These are phyloP conservation scores for Urocitellus parryii DNA, from an alignment of 2,113 vertebrate species.

Conservation along the genomic window DNA sequence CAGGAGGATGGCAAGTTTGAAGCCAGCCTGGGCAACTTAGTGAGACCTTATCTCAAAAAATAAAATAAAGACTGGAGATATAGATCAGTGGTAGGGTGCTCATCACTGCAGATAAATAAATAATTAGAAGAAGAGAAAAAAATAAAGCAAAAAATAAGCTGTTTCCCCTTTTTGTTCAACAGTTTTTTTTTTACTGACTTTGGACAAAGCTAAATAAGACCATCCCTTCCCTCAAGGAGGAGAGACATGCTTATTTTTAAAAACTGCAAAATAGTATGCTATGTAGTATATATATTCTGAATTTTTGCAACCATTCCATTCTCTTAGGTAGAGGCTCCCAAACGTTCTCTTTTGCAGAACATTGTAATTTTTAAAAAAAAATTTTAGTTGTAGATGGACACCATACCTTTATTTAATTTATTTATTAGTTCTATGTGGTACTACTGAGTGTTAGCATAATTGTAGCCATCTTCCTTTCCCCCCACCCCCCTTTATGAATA, in stretches of 20 bases:
- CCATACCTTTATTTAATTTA: too few species aligned
- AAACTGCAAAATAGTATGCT: background rate
- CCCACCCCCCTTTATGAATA: too few species aligned
- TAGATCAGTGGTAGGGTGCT: too few species aligned
- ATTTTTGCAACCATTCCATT: background rate
- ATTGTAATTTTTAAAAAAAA: background rate
- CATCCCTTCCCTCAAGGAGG: background rate
- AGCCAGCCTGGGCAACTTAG: too few species aligned
- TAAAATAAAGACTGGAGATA: too few species aligned
- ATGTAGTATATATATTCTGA: background rate
- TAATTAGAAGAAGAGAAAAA: background rate
- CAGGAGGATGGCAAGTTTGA: too few species aligned
- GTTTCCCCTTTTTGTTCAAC: background rate
- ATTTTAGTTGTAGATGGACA: too few species aligned
- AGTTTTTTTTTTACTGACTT: constrained; percentile 16
- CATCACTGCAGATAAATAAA: too few species aligned
- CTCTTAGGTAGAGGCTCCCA: background rate
- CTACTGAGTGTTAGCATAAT: too few species aligned
- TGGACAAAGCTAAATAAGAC: constrained; percentile 17
- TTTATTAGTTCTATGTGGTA: too few species aligned
- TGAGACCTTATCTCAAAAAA: too few species aligned
- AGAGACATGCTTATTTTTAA: background rate
- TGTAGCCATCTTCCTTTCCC: too few species aligned
- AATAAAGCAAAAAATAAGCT: background rate
- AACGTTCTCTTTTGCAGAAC: background rate